Evolutionary conservation across 2,888 invertebrate species (phyloP), one percentile per base, ranked within the genome.

Genomic region (Drosophila eohydei): DNA sequence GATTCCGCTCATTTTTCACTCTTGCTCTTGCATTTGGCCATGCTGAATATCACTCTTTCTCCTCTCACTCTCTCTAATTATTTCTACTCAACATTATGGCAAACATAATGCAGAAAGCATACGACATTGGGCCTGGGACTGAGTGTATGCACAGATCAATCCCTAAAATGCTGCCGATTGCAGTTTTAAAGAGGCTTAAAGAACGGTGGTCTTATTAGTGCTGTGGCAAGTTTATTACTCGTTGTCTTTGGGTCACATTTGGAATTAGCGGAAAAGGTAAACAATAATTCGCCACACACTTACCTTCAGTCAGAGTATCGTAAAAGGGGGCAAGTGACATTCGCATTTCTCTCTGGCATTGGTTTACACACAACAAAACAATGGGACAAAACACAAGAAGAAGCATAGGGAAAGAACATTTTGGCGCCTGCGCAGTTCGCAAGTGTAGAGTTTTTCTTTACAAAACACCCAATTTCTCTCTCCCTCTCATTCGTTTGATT

Each of bases 261-360:
- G 14, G 71, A 48, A 75, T 67, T 63, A 71, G 62, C 46, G 58
- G 51, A 71, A 84, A 85, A 89, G 73, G 89, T 85, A 89, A 85
- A 85, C 89, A 85, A 89, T 79, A 89, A 81, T 87, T 89, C 67
- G 84, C 69, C 69, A 70, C 66, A 65, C 44, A 63, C 44, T 79
- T 50, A 60, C 50, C 58, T 54, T 77, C 41, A 41, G 41, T 14
- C 52, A 44, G 55, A 51, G 67, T 51, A 60, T 40, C 38, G 63
- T 58, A 48, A 66, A 46, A 36, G 62, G 46, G 56, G 59, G 60
- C 62, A 73, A 79, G 65, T 69, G 69, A 67, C 80, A 81, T 64
- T 77, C 80, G 69, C 65, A 50, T 68, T 80, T 80, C 64, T 56
- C 67, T 78, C 57, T 70, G 74, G 65, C 70, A 78, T 71, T 70